Evolutionary conservation across 2,113 vertebrate genomes (phyloP), one percentile per base, ranked within the genome.

Genomic region (Ondatra zibethicus): DNA sequence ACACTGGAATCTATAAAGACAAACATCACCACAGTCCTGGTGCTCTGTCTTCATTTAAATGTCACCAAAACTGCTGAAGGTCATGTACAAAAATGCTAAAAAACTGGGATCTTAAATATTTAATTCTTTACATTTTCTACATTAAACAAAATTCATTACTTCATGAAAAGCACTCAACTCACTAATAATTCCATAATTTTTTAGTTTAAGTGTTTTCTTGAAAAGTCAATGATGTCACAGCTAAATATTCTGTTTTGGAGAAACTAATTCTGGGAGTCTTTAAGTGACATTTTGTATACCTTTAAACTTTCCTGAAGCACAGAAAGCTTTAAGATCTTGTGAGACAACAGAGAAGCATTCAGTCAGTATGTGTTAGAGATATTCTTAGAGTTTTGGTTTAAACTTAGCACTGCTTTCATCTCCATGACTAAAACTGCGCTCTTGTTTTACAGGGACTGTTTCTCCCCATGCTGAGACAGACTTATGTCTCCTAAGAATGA

Each of bases 61-160:
- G 77, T 58, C 89, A 92, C 17, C 25, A 92, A 31, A 94, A 94
- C 14, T 50, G 89, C 65, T 33, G 5, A 95, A 91, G 52, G 39
- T 58, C 8, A 68, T 36, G 61, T 68, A 76, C 52, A 89, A 89
- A 94, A 70, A n/a, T 21, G 17, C 12, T 45, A 82, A 81, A 86
- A 85, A 82, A 9, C 70, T 58, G 58, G 58, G 1, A 88, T 80
- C 8, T 58, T 80, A 36, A 77, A 58, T 90, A 81, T 93, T 94
- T 92, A 52, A 68, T 73, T 92, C 23, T 92, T 92, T 80, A 70
- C 11, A 52, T 58, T 90, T 94, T 88, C 14, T 77, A 50, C 39
- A 82, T 33, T 23, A 96, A 96, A 91, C 66, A 92, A 91, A 82
- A 36, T 6, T 84, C 31, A 52, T 42, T 91, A 47, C 8, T 89